Base-by-base conservation (phyloP, 2,113 vertebrate species). In the Phaethornis superciliosus region DNA sequence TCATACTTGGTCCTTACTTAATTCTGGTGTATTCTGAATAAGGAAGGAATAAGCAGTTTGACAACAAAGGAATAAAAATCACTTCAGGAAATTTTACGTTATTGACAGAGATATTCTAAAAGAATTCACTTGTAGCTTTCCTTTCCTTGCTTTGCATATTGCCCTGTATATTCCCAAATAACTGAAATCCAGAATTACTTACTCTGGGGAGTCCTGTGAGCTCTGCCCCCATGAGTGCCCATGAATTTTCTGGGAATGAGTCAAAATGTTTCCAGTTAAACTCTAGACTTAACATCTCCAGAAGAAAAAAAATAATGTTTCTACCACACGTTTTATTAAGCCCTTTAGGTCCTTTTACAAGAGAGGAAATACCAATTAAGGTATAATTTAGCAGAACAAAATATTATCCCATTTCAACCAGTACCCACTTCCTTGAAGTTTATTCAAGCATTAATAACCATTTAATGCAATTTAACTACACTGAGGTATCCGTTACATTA, bases 381-480 rank as follows among this genome's bases (percentile, higher is more conserved):
- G 18, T 98, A 98, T 98, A 98, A 98, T 98, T 98, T 98, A 98
- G 98, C 97, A 97, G 97, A 98, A 98, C 97, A 98, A 98, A 98
- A 98, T 98, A 98, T 98, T 98, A 98, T 98, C 97, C 98, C 97
- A 97, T 98, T 98, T 98, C 98, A 97, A 97, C 97, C 97, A 97
- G 97, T 97, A 97, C 95, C 94, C 98, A 97, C 97, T 98, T 98
- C 97, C 98, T 98, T 98, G 98, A 98, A 98, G 98, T 98, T 98
- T 98, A 98, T 98, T 98, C 97, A 98, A 98, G 98, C 98, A 98
- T 98, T 98, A 98, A 98, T 98, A 98, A 98, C 98, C 98, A 97
- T 98, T 98, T 98, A 98, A 98, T 98, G 98, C 97, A 98, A 98
- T 98, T 98, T 98, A 97, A 98, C 97, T 98, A 97, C 97, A 98